Base-by-base conservation (phyloP, 2,888 invertebrate species). In the Ochropleura leucogaster region DNA sequence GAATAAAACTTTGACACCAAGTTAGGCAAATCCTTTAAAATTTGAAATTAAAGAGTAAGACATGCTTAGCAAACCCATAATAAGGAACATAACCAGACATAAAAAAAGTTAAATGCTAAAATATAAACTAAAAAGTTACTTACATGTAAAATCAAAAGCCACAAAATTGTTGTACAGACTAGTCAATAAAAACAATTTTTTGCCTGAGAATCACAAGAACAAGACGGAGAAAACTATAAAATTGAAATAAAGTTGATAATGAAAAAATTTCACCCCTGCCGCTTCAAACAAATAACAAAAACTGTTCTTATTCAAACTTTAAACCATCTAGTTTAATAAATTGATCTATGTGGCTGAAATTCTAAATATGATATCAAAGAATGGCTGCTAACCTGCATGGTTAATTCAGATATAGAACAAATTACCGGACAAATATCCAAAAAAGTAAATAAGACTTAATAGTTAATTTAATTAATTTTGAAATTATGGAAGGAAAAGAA, bases 281-380 rank as follows among this genome's bases (percentile, higher is more conserved):
- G 72, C 89, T 80, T 76, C 89, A 93, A 94, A 95, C 87, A 94
- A 95, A 93, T 88, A 94, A 95, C 93, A 95, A 95, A 95, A 95
- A 94, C 90, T 94, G 89, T 85, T 85, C 55, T 59, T 72, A 77
- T 82, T 79, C 12, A 68, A 78, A 70, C 66, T 77, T 46, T 69
- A 12, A 82, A 77, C 95, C 94, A 90, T 87, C 95, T 93, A 85
- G 95, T 95, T 93, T 88, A 72, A 16, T 49, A 51, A 14, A 1
- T 4, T 82, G 92, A 94, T 94, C 95, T 91, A 92, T 80, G 30
- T 85, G 93, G 92, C 71, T 82, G 70, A 74, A 70, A 83, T 84
- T 87, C 86, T 74, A 85, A 88, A 87, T 80, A 82, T 68, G 75
- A 80, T 81, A 80, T 68, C 49, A 68, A 6, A 14, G 12, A 69